phyloP scores from a whole-genome alignment of 2,113 vertebrate genomes.

The Anoplopoma fimbria region DNA sequence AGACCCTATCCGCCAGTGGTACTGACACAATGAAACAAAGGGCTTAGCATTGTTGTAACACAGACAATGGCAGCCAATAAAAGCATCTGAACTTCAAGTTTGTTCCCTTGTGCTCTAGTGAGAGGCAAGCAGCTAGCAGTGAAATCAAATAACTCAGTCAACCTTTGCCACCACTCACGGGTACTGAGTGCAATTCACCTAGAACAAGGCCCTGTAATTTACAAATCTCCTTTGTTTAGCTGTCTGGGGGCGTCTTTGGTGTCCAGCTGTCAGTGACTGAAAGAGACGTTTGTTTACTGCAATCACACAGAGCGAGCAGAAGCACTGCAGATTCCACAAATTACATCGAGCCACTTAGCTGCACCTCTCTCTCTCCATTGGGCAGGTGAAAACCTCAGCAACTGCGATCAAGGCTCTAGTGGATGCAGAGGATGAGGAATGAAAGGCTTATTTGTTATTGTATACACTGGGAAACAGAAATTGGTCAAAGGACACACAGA shows the following conservation, averaged over 20 bases:
- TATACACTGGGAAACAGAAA: slow-evolving; percentile 24
- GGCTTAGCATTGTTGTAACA: slow-evolving; percentile 3
- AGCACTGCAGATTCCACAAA: slow-evolving; percentile 55
- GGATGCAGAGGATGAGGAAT: slow-evolving; percentile 19
- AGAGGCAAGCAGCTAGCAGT: slow-evolving; percentile 9
- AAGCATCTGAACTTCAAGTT: slow-evolving; percentile 55
- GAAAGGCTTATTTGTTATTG: slow-evolving; percentile 26
- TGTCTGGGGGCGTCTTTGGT: slow-evolving; percentile 62
- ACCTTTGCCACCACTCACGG: slow-evolving; percentile 56
- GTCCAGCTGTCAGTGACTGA: slow-evolving; percentile 66
- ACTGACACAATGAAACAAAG: slow-evolving; percentile 23
- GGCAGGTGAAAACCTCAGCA: slow-evolving; percentile 17
- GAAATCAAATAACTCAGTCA: slow-evolving; percentile 63
- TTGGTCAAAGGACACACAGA: slow-evolving; percentile 22
- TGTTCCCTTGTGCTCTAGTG: slow-evolving; percentile 25
- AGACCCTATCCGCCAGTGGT: neutral
- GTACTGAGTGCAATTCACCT: slow-evolving; percentile 53
- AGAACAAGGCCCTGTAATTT: slow-evolving; percentile 63
- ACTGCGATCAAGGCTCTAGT: slow-evolving; percentile 38
- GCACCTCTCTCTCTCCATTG: slow-evolving; percentile 3
- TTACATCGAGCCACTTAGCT: slow-evolving; percentile 58
- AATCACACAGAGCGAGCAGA: slow-evolving; percentile 45
- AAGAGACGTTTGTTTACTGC: slow-evolving; percentile 67
- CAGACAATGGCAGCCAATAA: slow-evolving; percentile 33
- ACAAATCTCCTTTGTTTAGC: slow-evolving; percentile 73